These are phyloP conservation scores for Pogoniulus pusillus DNA, from an alignment of 2,797 vertebrate species.

Conservation along the genomic window DNA sequence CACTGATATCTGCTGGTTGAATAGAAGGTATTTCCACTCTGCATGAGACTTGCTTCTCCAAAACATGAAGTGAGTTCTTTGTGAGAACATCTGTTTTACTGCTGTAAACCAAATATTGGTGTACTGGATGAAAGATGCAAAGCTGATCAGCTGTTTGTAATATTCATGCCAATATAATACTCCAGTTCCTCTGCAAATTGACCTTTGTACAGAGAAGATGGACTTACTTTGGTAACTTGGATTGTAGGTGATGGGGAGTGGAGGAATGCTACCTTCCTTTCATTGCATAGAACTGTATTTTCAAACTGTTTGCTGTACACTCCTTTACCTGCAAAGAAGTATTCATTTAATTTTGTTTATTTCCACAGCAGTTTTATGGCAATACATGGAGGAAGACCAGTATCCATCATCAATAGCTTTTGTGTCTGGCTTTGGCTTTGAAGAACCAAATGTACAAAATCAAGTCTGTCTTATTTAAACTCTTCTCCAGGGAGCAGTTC, in stretches of 20 bases:
- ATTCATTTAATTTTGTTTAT: neutral
- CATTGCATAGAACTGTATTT: neutral
- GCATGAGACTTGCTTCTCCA: neutral
- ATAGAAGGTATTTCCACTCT: neutral
- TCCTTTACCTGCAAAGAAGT: neutral
- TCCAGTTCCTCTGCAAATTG: neutral
- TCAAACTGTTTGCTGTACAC: neutral
- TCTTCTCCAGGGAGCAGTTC: neutral
- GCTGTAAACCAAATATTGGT: neutral
- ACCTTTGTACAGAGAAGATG: neutral
- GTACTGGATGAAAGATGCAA: neutral
- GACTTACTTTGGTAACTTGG: neutral
- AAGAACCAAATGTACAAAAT: slow-evolving; percentile 37
- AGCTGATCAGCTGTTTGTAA: neutral
- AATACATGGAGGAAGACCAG: neutral
- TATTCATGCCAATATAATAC: neutral
- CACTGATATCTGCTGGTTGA: neutral
- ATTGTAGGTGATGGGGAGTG: neutral
- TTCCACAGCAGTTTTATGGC: neutral
- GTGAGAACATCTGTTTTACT: neutral
- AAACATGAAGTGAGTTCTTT: neutral
- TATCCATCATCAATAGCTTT: neutral
- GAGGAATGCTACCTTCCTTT: neutral
- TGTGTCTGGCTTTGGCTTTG: neutral
- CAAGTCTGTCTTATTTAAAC: slow-evolving; percentile 22